phyloP scores from a whole-genome alignment of 1,140 invertebrate species.

The Marisa cornuarietis region DNA sequence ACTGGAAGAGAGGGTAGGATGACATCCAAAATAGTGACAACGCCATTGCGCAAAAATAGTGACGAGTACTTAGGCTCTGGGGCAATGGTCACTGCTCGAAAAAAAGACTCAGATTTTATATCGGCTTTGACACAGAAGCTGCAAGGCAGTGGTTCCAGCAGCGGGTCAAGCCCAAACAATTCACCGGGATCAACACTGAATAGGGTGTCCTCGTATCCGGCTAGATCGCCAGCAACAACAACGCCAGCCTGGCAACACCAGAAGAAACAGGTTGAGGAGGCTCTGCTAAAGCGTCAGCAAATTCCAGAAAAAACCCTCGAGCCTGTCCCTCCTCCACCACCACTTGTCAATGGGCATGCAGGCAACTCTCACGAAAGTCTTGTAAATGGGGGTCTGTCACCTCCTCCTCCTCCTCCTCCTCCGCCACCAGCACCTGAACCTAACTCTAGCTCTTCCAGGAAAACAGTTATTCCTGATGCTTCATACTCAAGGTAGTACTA shows the following conservation, averaged over 20 bases:
- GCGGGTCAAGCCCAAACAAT: too few species aligned
- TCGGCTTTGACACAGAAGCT: not conserved
- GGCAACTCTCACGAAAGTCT: too few species aligned
- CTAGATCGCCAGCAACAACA: not conserved
- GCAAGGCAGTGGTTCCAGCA: not conserved
- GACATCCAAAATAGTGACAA: constrained; percentile 4
- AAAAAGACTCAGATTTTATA: constrained; percentile 6
- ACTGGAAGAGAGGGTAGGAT: constrained; percentile 11
- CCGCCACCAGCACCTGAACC: constrained; percentile 67
- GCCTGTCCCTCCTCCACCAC: not conserved
- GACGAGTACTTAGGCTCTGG: not conserved
- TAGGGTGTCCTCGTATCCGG: too few species aligned
- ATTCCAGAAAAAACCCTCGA: constrained; percentile 2
- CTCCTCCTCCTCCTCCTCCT: constrained; percentile 67
- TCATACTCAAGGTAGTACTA: not conserved
- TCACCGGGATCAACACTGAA: too few species aligned
- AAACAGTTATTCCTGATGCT: constrained; percentile 11
- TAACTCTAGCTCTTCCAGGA: constrained; percentile 2
- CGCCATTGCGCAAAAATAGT: not conserved
- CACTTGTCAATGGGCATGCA: constrained; percentile 1
- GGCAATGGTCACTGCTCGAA: not conserved
- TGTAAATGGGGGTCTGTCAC: not conserved
- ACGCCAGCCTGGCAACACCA: constrained; percentile 5
- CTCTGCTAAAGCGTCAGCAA: not conserved
- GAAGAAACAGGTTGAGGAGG: not conserved